Conservation (phyloP, 2,888 invertebrate species). For the Vannuccia rotundouncinata region DNA sequence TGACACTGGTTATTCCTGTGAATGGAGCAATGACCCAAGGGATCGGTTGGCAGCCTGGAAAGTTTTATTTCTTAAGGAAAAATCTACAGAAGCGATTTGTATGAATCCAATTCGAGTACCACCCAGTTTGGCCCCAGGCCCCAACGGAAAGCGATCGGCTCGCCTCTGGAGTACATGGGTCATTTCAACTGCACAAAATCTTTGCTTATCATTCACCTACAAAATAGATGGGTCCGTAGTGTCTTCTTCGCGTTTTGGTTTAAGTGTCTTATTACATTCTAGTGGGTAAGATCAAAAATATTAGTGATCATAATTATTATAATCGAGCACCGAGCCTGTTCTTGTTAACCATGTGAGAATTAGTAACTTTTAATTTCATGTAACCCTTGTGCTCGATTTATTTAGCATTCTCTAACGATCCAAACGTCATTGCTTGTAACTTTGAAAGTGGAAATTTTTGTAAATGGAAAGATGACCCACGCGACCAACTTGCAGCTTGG, state of each 20-base stretch:
- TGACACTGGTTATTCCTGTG: background rate
- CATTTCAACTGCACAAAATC: background rate
- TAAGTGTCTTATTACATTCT: background rate
- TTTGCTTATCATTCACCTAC: background rate
- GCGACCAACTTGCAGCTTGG: constrained; percentile 31
- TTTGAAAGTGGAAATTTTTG: constrained; percentile 29
- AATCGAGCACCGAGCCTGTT: too few relatives aligned
- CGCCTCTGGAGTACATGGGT: constrained; percentile 35
- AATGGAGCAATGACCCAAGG: constrained; percentile 14
- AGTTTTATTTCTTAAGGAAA: too few relatives aligned
- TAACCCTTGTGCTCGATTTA: too few relatives aligned
- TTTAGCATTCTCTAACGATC: constrained; percentile 1
- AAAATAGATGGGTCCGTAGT: background rate
- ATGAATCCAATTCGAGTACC: constrained; percentile 23
- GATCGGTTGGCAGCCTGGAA: constrained; percentile 12
- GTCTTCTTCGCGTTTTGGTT: background rate
- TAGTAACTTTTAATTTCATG: too few relatives aligned
- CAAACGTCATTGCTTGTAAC: constrained; percentile 1
- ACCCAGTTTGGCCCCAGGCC: too few relatives aligned
- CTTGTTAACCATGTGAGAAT: too few relatives aligned
- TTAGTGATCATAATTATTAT: background rate
- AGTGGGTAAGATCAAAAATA: background rate
- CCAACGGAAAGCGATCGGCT: background rate
- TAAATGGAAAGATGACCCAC: constrained; percentile 29
- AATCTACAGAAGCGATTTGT: constrained; percentile 18